Evolutionary conservation across 2,888 invertebrate genomes (phyloP).

Genomic region (Archaeoteleia sp.): DNA sequence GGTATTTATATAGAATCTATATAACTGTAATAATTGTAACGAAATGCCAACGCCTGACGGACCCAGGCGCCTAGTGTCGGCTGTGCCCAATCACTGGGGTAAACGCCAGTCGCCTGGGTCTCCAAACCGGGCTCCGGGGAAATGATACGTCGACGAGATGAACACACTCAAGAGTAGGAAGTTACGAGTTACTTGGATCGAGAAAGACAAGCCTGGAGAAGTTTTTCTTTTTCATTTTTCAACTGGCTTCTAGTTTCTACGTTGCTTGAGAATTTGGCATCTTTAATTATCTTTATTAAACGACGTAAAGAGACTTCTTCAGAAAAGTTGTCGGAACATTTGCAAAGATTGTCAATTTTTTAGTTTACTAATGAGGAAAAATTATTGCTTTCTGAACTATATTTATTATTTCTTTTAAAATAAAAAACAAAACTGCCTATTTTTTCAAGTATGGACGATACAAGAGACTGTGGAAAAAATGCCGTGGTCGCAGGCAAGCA

Average conservation of each 20-base stretch:
- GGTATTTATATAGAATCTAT: conserved; percentile 75
- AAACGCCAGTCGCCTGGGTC: conserved; percentile 65
- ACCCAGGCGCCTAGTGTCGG: conserved; percentile 63
- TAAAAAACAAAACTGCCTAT: no score
- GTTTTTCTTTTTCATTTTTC: neutral
- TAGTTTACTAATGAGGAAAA: neutral
- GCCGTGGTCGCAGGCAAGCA: conserved; percentile 24
- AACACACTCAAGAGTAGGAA: conserved; percentile 42
- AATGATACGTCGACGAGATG: conserved; percentile 49
- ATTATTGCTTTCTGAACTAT: no score
- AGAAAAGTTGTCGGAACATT: conserved; percentile 20
- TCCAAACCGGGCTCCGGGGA: conserved; percentile 63
- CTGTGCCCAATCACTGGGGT: conserved; percentile 15
- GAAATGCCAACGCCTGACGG: conserved; percentile 73
- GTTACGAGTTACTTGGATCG: conserved; percentile 46
- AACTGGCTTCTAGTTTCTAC: no score
- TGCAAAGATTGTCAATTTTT: neutral
- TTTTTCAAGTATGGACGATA: neutral
- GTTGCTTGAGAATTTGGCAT: no score
- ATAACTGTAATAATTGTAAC: conserved; percentile 74
- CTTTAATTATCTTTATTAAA: neutral
- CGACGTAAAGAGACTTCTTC: conserved; percentile 46
- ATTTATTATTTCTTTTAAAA: no score
- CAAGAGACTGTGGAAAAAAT: neutral
- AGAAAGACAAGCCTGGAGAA: neutral